A percentile compares a stretch with the other conserved stretches of the same genome.
These are phyloP conservation scores for Latrodectus geometricus DNA, from an alignment of 1,140 invertebrate genomes.

Conservation along the genomic window DNA sequence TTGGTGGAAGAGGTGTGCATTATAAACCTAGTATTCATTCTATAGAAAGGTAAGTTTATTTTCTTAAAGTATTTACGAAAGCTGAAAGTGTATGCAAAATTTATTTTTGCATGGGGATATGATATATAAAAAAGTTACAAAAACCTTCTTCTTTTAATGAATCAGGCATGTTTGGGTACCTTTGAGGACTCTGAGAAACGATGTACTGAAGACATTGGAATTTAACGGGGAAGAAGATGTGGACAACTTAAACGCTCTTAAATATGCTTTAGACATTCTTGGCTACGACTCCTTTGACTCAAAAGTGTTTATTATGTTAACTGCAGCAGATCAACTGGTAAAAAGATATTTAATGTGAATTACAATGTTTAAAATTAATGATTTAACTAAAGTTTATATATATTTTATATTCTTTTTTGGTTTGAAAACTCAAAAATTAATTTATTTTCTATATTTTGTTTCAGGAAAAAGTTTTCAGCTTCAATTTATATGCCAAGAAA, in stretches of 20 bases:
- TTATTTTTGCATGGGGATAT: neutral
- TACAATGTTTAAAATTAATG: no score
- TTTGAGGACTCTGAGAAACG: neutral
- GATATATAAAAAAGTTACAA: neutral
- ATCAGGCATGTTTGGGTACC: slow-evolving; percentile 22
- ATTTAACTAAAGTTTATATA: no score
- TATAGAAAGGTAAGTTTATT: slow-evolving; percentile 12
- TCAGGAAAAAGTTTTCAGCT: no score
- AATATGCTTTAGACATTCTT: slow-evolving; percentile 23
- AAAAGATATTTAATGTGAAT: neutral
- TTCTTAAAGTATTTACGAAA: neutral
- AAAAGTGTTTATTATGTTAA: slow-evolving; percentile 46
- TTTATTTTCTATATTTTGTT: no score
- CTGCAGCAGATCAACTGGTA: slow-evolving; percentile 36
- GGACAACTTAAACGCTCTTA: slow-evolving; percentile 18
- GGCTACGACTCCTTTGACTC: slow-evolving; percentile 43
- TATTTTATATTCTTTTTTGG: no score
- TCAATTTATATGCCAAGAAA: neutral
- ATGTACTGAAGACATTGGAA: slow-evolving; percentile 26
- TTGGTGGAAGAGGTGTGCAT: slow-evolving; percentile 31
- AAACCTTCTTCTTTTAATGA: neutral
- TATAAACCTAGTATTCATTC: slow-evolving; percentile 26
- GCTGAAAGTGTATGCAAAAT: neutral
- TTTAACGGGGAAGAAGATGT: slow-evolving; percentile 36
- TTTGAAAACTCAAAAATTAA: no score